Percentiles rank a stretch among this genome's conserved stretches.
phyloP scores from a whole-genome alignment of 2,888 invertebrate species.

The Agrilus cyanescens region DNA sequence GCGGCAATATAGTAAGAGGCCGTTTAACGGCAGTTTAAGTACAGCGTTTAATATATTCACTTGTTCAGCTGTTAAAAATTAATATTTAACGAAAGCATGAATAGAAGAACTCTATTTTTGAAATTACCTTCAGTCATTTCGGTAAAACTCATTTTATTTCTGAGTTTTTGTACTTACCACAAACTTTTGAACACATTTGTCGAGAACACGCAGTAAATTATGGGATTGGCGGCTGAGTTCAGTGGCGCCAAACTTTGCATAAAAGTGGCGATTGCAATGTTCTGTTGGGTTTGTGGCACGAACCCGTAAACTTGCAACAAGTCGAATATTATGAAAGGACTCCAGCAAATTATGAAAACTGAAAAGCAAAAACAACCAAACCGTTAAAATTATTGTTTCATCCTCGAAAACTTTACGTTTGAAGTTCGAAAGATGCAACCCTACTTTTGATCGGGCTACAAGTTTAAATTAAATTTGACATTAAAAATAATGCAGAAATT shows the following conservation, averaged over 20 bases:
- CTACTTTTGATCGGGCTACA: neutral
- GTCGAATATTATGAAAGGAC: constrained; percentile 88
- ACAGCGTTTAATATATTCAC: no score
- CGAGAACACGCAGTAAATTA: constrained; percentile 89
- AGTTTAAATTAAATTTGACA: no score
- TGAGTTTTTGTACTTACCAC: constrained; percentile 49
- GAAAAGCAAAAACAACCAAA: constrained; percentile 27
- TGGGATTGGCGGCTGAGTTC: constrained; percentile 88
- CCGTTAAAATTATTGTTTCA: neutral
- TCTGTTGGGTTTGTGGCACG: constrained; percentile 66
- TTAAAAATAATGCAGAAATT: no score
- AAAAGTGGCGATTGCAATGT: constrained; percentile 76
- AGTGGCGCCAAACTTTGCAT: constrained; percentile 85
- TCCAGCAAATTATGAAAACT: constrained; percentile 93
- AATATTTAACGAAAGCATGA: no score
- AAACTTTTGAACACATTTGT: constrained; percentile 75
- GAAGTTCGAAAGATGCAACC: no score
- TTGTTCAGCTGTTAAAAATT: no score
- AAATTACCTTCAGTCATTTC: no score
- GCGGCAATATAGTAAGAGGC: no score
- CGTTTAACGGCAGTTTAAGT: no score
- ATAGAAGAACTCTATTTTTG: no score
- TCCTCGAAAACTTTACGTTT: no score
- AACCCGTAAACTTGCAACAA: constrained; percentile 78
- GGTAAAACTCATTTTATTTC: no score